Percentiles rank a stretch among this genome's conserved stretches.
Evolutionary conservation across 2,888 invertebrate genomes (phyloP).

Genomic region (Congeria kusceri): DNA sequence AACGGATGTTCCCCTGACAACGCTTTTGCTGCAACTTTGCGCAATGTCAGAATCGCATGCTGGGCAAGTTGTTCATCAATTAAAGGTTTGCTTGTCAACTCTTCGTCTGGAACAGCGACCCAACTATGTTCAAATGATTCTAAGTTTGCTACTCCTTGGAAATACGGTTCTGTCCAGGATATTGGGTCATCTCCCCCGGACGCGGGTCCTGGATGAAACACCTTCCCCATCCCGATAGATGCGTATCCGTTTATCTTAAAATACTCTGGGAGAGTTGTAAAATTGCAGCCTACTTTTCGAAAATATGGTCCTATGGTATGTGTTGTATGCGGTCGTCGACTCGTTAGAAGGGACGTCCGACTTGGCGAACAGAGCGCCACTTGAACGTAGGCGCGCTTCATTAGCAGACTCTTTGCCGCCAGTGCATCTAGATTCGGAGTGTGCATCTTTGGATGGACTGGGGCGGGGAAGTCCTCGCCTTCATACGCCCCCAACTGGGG

Average conservation of each 20-base stretch:
- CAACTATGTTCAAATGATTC: slow-evolving; percentile 89
- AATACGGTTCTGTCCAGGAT: slow-evolving; percentile 67
- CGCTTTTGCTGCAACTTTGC: slow-evolving; percentile 65
- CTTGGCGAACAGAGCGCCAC: slow-evolving; percentile 63
- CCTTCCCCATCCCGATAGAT: slow-evolving; percentile 64
- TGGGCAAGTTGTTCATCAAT: slow-evolving; percentile 92
- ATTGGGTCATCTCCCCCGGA: slow-evolving; percentile 63
- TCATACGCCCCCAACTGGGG: slow-evolving; percentile 64
- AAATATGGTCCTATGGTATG: slow-evolving; percentile 60
- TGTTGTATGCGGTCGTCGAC: slow-evolving; percentile 70
- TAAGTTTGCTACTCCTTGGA: slow-evolving; percentile 87
- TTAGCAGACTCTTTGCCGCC: slow-evolving; percentile 62
- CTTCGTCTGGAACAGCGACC: slow-evolving; percentile 58
- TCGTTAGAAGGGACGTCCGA: slow-evolving; percentile 64
- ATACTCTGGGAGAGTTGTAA: slow-evolving; percentile 67
- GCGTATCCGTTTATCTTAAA: slow-evolving; percentile 65
- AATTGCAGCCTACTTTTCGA: slow-evolving; percentile 66
- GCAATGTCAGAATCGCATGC: slow-evolving; percentile 89
- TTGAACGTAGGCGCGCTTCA: slow-evolving; percentile 67
- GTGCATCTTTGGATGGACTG: slow-evolving; percentile 63
- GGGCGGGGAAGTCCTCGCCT: slow-evolving; percentile 64
- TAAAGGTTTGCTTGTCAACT: slow-evolving; percentile 87
- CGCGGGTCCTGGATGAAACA: slow-evolving; percentile 62
- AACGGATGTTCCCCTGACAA: slow-evolving; percentile 87
- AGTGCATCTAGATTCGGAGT: slow-evolving; percentile 70